phyloP scores from a whole-genome alignment of 2,888 invertebrate genomes.

The Argynnis bischoffii region DNA sequence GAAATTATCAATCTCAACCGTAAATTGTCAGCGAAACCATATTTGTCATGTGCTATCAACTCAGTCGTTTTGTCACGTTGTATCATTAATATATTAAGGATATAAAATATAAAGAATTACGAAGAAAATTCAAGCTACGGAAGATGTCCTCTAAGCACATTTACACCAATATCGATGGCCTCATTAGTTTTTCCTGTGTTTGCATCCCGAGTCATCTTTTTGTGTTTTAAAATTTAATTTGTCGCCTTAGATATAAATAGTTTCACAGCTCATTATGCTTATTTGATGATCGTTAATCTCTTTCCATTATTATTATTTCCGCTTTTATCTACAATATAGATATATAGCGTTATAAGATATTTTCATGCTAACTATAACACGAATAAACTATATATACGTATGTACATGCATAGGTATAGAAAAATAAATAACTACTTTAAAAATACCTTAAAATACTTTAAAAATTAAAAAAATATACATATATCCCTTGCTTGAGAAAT shows the following conservation, averaged over 20 bases:
- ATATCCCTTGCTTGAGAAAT: too few species aligned
- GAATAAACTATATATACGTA: too few species aligned
- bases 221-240: constrained; percentile 42
- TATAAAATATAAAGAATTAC: neutral
- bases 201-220: constrained; percentile 43
- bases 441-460: too few species aligned
- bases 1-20: constrained; percentile 53
- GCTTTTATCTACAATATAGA: constrained; percentile 24
- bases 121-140: constrained; percentile 11
- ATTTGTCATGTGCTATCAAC: constrained; percentile 51
- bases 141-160: constrained; percentile 13
- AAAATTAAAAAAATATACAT: too few species aligned
- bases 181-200: constrained; percentile 47
- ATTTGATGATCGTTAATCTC: constrained; percentile 41
- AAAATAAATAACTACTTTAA: too few species aligned
- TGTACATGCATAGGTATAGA: too few species aligned
- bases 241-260: constrained; percentile 41
- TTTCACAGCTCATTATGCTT: constrained; percentile 47
- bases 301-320: constrained; percentile 44
- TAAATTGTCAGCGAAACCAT: constrained; percentile 51
- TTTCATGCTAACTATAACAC: too few species aligned
- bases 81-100: constrained; percentile 16
- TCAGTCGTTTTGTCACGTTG: constrained; percentile 44
- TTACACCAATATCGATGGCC: constrained; percentile 33
- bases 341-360: neutral